Percentiles rank a stretch among this genome's conserved stretches.
Evolutionary conservation across 2,888 invertebrate species (phyloP).

Genomic region (Notodromas monacha): DNA sequence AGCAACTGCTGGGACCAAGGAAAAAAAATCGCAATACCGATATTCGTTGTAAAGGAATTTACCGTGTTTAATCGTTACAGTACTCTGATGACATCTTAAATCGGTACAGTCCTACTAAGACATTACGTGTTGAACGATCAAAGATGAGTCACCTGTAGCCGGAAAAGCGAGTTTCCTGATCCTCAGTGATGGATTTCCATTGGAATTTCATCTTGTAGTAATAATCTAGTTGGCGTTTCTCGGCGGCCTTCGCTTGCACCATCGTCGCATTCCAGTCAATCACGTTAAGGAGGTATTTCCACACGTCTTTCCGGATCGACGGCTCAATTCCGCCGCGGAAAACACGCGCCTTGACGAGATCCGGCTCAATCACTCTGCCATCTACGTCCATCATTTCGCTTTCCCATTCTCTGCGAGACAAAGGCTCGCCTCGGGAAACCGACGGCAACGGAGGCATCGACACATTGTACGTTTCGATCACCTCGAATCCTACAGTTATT

Average conservation of each 20-base stretch:
- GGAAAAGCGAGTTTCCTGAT: slow-evolving; percentile 57
- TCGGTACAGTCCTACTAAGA: no score
- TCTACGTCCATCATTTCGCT: slow-evolving; percentile 34
- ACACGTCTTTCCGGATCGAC: slow-evolving; percentile 41
- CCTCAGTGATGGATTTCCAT: slow-evolving; percentile 60
- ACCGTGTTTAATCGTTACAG: no score
- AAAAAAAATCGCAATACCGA: no score
- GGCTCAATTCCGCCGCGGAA: slow-evolving; percentile 63
- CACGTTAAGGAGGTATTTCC: slow-evolving; percentile 76
- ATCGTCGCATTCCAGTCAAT: slow-evolving; percentile 49
- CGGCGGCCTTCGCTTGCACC: slow-evolving; percentile 29
- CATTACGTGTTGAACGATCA: no score
- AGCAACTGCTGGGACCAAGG: no score
- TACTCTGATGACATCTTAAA: no score
- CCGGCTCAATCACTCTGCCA: slow-evolving; percentile 42
- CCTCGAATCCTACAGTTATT: slow-evolving; percentile 33
- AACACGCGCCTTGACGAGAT: slow-evolving; percentile 44
- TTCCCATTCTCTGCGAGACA: slow-evolving; percentile 46
- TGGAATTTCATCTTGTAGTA: slow-evolving; percentile 86
- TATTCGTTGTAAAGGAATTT: no score
- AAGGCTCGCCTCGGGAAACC: slow-evolving; percentile 32
- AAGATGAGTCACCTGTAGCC: no score
- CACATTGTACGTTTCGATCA: slow-evolving; percentile 19
- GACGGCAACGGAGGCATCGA: slow-evolving; percentile 33
- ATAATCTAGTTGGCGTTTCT: slow-evolving; percentile 39